Evolutionary conservation across 2,888 invertebrate genomes (phyloP), one percentile per base, ranked within the genome.

Genomic region (Boloria euphrosyne): DNA sequence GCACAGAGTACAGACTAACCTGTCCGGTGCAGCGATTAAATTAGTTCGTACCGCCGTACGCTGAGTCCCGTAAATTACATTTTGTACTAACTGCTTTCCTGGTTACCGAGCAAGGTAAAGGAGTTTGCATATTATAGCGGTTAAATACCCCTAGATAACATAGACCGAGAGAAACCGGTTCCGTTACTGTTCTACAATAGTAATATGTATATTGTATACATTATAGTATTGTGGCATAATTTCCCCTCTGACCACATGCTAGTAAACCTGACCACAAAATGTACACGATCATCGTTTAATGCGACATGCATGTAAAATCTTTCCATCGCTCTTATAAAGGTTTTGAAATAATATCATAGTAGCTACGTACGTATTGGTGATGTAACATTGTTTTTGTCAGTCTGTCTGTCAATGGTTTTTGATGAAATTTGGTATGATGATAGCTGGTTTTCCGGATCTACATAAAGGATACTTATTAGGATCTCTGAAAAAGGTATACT

Each of bases 191-290:
- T 61, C 16, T 58, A 47, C 18, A 31, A 51, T 51, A n/a, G 27
- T 31, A 58, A 52, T 52, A 52, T 59, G 1, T 22, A 22, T 1
- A n/a, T n/a, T n/a, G 14, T 7, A 5, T 46, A 58, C 7, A 59
- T 27, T 31, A 49, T 44, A 68, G 71, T 71, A 71, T 70, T 68
- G 64, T 70, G 71, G 53, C 68, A 58, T 68, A 49, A 67, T 66
- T 66, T 62, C 70, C 63, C 67, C 65, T 68, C 67, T 65, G 63
- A 72, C 73, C 72, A 59, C 71, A 69, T 62, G 66, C 59, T 65
- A 71, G 62, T 63, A 68, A 64, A 69, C 59, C 66, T 73, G 62
- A 75, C 75, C 75, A 66, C 76, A 68, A 67, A 68, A 65, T 66
- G 63, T 64, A 55, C 66, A 68, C 67, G 71, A 71, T 68, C 47